phyloP scores from a whole-genome alignment of 30 jellyfish, hydroid and myxozoan genomes.

The Aurelia sp. region DNA sequence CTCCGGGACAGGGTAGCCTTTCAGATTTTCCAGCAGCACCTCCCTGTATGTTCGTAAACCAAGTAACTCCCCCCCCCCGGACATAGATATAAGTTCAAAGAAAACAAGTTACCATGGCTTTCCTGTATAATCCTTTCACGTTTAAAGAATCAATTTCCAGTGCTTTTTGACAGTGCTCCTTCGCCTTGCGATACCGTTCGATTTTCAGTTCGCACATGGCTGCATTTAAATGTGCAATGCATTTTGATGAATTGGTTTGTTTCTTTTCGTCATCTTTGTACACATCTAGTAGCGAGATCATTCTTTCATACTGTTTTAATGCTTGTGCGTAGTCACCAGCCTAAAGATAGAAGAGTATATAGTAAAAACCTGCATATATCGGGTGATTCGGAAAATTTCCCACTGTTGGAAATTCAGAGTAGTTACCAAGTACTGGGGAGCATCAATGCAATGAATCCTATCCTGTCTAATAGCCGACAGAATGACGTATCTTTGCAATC shows the following conservation, averaged over 20 bases:
- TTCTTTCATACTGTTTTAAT: slow-evolving; percentile 63
- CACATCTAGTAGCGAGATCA: slow-evolving; percentile 53
- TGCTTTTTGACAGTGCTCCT: slow-evolving; percentile 64
- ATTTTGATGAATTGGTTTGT: slow-evolving; percentile 47
- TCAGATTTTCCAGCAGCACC: too few species aligned
- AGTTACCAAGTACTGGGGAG: too few species aligned
- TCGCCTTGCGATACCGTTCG: slow-evolving; percentile 59
- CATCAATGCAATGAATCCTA: too few species aligned
- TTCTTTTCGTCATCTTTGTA: slow-evolving; percentile 74
- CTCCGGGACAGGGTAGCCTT: too few species aligned
- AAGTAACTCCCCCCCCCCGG: too few species aligned
- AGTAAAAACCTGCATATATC: too few species aligned
- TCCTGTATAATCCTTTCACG: slow-evolving; percentile 79
- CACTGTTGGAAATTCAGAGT: too few species aligned
- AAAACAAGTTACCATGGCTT: slow-evolving; percentile 51
- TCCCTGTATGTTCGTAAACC: too few species aligned
- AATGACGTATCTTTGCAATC: too few species aligned
- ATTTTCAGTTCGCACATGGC: slow-evolving; percentile 88
- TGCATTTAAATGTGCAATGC: slow-evolving; percentile 73
- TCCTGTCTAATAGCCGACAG: too few species aligned
- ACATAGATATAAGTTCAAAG: too few species aligned
- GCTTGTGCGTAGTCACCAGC: slow-evolving; percentile 68
- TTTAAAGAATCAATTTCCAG: slow-evolving; percentile 67
- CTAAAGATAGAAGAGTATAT: neutral
- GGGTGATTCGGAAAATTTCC: too few species aligned